Percentiles rank a stretch among this genome's conserved stretches.
Evolutionary conservation across 2,888 invertebrate genomes (phyloP).

Genomic region (Cistogaster globosa): DNA sequence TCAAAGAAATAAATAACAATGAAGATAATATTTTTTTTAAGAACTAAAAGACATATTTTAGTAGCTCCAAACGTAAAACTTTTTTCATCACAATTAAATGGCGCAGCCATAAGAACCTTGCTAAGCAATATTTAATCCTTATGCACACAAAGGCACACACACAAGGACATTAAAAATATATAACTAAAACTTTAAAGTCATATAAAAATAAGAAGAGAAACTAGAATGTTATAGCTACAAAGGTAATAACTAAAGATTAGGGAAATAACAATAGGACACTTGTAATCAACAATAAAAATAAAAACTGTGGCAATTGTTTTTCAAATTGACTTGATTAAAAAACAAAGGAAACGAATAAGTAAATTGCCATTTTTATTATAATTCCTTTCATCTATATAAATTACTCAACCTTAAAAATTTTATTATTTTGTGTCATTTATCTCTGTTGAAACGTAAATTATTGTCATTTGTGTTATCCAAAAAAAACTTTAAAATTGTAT

Average conservation of each 20-base stretch:
- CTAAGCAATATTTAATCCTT: no score
- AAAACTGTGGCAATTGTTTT: background rate
- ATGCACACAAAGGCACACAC: no score
- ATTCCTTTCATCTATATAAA: background rate
- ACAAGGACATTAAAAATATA: no score
- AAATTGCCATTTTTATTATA: background rate
- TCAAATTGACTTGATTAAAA: constrained; percentile 5
- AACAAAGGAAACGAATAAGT: background rate
- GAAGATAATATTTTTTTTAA: no score
- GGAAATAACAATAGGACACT: background rate
- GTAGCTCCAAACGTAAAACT: no score
- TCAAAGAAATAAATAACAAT: no score
- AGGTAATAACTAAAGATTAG: background rate
- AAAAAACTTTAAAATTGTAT: constrained; percentile 48
- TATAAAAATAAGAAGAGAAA: no score
- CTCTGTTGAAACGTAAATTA: constrained; percentile 35
- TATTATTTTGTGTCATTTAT: constrained; percentile 37
- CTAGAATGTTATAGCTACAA: no score
- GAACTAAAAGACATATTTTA: no score
- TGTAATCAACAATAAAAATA: background rate
- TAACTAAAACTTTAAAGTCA: no score
- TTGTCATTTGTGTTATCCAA: constrained; percentile 34
- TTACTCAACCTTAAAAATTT: constrained; percentile 21
- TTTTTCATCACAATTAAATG: no score
- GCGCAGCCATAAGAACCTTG: no score